Evolutionary conservation across 2,797 vertebrate genomes (phyloP).

Genomic region (Sorex maritimensis): DNA sequence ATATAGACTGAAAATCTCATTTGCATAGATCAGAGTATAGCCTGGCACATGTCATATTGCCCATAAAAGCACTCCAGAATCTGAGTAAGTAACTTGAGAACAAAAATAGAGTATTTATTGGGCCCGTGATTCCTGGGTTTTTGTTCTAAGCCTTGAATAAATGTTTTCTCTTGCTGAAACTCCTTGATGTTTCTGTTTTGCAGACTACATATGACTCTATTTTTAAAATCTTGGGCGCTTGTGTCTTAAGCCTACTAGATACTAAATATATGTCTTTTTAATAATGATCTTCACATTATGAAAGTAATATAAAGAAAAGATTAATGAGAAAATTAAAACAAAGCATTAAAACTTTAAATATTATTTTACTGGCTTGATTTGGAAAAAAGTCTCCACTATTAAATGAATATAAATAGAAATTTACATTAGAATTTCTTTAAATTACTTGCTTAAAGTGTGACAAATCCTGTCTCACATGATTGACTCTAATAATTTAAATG

Average conservation of each 20-base stretch:
- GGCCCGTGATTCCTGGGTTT: too few relatives aligned
- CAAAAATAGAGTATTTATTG: too few relatives aligned
- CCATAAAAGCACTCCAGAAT: too few relatives aligned
- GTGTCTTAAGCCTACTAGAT: slow-evolving; percentile 9
- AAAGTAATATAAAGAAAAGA: slow-evolving; percentile 32
- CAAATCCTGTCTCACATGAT: slow-evolving; percentile 77
- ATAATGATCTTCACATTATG: slow-evolving; percentile 8
- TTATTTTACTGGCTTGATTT: slow-evolving; percentile 63
- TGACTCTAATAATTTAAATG: slow-evolving; percentile 79
- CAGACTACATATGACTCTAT: not conserved
- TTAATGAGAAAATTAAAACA: slow-evolving; percentile 5
- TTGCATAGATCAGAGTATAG: too few relatives aligned
- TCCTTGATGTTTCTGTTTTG: too few relatives aligned
- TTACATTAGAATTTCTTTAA: slow-evolving; percentile 57
- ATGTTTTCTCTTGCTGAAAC: too few relatives aligned
- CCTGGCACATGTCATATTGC: too few relatives aligned
- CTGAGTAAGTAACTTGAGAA: too few relatives aligned
- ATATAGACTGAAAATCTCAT: too few relatives aligned
- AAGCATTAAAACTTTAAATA: slow-evolving; percentile 12
- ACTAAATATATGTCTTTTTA: slow-evolving; percentile 1
- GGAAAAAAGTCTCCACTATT: slow-evolving; percentile 6
- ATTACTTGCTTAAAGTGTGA: slow-evolving; percentile 66
- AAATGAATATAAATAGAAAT: slow-evolving; percentile 55
- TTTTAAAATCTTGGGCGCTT: not conserved
- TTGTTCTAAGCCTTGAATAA: too few relatives aligned